Evolutionary conservation across 2,113 vertebrate species (phyloP).

Genomic region (Muntiacus muntjak): DNA sequence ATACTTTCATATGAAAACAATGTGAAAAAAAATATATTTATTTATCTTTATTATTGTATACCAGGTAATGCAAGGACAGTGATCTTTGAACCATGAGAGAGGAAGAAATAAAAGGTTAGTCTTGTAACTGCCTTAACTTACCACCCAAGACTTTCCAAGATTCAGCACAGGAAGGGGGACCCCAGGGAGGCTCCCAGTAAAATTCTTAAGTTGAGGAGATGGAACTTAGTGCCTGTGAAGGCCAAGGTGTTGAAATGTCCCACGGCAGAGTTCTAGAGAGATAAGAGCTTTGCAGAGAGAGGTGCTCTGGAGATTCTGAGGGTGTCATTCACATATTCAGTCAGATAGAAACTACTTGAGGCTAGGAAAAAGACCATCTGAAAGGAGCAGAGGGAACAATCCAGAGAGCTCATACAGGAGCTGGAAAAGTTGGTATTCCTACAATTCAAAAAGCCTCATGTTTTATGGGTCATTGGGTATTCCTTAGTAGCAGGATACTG

Average conservation of each 20-base stretch:
- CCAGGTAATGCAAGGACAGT: neutral
- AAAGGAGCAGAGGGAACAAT: neutral
- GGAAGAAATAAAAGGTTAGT: neutral
- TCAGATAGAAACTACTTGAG: neutral
- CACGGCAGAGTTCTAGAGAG: neutral
- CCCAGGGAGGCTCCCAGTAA: neutral
- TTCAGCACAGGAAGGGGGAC: rapidly evolving
- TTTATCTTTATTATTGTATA: neutral
- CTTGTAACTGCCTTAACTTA: neutral
- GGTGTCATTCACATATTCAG: neutral
- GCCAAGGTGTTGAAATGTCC: neutral
- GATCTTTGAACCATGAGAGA: neutral
- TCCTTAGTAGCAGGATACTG: neutral
- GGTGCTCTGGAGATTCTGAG: neutral
- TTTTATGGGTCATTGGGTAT: neutral
- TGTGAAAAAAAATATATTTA: neutral
- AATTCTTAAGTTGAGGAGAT: neutral
- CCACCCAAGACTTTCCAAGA: neutral
- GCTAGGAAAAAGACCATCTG: neutral
- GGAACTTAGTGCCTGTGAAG: neutral
- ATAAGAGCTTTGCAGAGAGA: neutral
- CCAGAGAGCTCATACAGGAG: neutral
- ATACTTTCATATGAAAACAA: neutral
- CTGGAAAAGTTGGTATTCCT: neutral
- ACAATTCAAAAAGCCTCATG: neutral